Percentiles rank a stretch among this genome's conserved stretches.
Evolutionary conservation across 2,888 invertebrate species (phyloP).

Genomic region (Steinernema scapterisci): DNA sequence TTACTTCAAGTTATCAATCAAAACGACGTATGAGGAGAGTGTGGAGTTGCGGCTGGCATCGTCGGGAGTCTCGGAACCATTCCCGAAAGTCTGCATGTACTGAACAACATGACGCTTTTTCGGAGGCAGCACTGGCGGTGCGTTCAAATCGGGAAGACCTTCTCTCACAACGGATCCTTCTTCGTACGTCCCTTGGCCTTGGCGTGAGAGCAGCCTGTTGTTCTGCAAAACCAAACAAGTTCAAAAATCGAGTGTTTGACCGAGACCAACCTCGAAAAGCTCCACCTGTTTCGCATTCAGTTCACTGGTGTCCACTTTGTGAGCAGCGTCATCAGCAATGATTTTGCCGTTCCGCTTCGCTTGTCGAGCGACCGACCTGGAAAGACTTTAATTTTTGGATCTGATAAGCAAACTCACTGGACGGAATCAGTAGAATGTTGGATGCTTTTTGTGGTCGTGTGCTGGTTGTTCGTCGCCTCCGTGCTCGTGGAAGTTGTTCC

Average conservation of each 20-base stretch:
- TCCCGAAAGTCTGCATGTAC: conserved; percentile 48
- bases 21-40: conserved; percentile 58
- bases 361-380: conserved; percentile 52
- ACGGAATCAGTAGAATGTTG: conserved; percentile 58
- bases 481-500: not conserved
- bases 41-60: conserved; percentile 59
- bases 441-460: conserved; percentile 58
- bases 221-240: conserved; percentile 45
- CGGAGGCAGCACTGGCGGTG: conserved; percentile 34
- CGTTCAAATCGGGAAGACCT: conserved; percentile 43
- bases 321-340: conserved; percentile 56
- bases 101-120: conserved; percentile 56
- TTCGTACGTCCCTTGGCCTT: conserved; percentile 61
- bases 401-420: conserved; percentile 46
- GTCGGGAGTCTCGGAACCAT: conserved; percentile 51
- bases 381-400: conserved; percentile 1
- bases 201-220: conserved; percentile 50
- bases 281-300: conserved; percentile 59
- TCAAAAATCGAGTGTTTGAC: not conserved
- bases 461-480: conserved; percentile 16
- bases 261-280: conserved; percentile 47
- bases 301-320: conserved; percentile 58
- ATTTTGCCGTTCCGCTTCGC: conserved; percentile 60
- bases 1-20: conserved; percentile 60
- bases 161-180: conserved; percentile 51